phyloP scores from a whole-genome alignment of 2,797 vertebrate genomes.

The Urosaurus nigricauda region DNA sequence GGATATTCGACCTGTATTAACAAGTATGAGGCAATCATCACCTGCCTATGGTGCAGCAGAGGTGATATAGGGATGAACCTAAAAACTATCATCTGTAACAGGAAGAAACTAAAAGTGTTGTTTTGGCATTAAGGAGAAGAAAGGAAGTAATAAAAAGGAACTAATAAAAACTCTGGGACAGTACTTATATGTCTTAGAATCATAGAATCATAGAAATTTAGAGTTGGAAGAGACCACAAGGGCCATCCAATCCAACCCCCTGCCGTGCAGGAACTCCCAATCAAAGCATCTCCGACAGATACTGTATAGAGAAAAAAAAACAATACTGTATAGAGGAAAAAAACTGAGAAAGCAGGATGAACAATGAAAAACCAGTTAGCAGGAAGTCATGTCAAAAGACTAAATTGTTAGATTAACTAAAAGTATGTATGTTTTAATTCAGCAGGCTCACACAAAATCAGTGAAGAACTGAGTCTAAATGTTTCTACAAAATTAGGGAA shows the following conservation, averaged over 20 bases:
- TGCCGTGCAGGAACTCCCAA: too few relatives aligned
- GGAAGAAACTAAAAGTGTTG: not conserved
- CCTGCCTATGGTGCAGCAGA: not conserved
- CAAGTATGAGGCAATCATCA: not conserved
- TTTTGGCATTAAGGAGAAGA: not conserved
- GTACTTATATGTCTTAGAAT: constrained; percentile 8
- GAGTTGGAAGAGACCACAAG: too few relatives aligned
- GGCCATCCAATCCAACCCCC: too few relatives aligned
- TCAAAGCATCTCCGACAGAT: too few relatives aligned
- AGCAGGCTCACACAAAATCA: not conserved
- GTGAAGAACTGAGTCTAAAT: not conserved
- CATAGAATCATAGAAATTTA: too few relatives aligned
- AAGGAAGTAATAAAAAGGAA: constrained; percentile 36
- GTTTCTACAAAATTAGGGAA: not conserved
- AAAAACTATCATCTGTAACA: not conserved
- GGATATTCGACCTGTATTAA: not conserved
- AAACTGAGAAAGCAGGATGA: not conserved
- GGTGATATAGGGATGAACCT: not conserved
- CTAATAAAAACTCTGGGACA: constrained; percentile 28
- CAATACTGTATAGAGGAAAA: not conserved
- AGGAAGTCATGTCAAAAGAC: constrained; percentile 1
- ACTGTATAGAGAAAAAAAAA: too few relatives aligned
- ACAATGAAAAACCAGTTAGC: not conserved
- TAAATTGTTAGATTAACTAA: not conserved
- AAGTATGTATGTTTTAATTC: not conserved